Percentiles rank a stretch among this genome's conserved stretches.
Evolutionary conservation across 2,113 vertebrate species (phyloP).

Genomic region (Recurvirostra avosetta): DNA sequence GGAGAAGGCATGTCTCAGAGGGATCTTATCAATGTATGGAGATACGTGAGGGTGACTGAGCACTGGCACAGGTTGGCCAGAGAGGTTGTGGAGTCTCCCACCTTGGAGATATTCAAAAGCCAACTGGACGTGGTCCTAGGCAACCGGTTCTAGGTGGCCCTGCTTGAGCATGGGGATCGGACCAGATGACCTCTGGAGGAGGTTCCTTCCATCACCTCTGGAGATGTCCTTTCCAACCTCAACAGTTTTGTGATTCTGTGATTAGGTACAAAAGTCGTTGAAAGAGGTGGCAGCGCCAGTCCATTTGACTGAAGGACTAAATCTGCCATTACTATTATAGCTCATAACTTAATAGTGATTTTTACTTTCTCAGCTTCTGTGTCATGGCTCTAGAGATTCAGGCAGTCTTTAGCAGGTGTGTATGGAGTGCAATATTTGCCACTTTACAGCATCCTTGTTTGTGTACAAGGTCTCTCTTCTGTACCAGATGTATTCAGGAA

Average conservation of each 20-base stretch:
- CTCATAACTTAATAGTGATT: background rate
- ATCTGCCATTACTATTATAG: background rate
- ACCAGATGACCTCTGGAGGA: background rate
- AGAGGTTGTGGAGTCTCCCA: background rate
- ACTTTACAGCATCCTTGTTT: background rate
- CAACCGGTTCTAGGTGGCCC: background rate
- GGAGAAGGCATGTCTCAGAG: too few relatives aligned
- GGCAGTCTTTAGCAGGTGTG: background rate
- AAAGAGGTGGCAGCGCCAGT: background rate
- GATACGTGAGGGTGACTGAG: too few relatives aligned
- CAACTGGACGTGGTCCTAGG: background rate
- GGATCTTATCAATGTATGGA: too few relatives aligned
- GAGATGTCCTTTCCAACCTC: background rate
- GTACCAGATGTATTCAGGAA: background rate
- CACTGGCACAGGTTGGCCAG: too few relatives aligned
- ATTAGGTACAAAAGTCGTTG: background rate
- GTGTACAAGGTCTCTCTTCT: background rate
- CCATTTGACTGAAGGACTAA: background rate
- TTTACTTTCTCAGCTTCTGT: background rate
- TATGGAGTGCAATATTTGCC: background rate
- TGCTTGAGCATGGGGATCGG: background rate
- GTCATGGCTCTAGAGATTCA: background rate
- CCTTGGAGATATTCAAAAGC: background rate
- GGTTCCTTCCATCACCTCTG: background rate
- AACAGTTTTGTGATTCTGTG: background rate